A percentile compares a stretch with the other conserved stretches of the same genome.
Evolutionary conservation across 2,113 vertebrate species (phyloP).

Genomic region (Aegypius monachus): DNA sequence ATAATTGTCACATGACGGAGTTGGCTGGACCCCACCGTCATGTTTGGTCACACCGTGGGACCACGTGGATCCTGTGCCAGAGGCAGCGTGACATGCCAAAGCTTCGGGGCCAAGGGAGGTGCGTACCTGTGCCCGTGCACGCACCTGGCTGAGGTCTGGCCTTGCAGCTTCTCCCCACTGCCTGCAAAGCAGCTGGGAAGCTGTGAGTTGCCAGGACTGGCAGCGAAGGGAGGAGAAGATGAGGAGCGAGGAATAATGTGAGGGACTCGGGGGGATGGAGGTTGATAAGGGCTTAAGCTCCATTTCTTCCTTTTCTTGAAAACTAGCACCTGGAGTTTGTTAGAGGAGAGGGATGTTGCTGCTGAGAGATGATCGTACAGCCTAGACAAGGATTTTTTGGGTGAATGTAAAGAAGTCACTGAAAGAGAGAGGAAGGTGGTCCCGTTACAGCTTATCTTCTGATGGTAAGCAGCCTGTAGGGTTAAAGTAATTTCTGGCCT

Average conservation of each 20-base stretch:
- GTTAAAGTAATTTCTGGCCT: background rate
- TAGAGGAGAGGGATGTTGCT: background rate
- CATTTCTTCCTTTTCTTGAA: background rate
- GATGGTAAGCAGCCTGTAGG: background rate
- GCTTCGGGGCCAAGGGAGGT: background rate
- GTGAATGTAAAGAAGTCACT: background rate
- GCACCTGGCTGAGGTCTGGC: background rate
- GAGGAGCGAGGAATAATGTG: background rate
- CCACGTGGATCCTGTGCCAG: rapidly evolving
- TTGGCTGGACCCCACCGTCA: background rate
- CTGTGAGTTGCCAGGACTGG: rapidly evolving
- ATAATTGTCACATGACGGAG: background rate
- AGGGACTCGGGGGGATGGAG: rapidly evolving
- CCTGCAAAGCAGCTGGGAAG: background rate
- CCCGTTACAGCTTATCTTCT: background rate
- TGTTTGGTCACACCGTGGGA: rapidly evolving
- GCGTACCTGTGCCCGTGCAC: rapidly evolving
- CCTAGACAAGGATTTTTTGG: background rate
- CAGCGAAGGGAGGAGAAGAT: background rate
- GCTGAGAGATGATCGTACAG: background rate
- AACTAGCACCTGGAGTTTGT: background rate
- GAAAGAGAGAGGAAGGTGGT: background rate
- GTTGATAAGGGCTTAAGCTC: background rate
- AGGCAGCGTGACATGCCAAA: rapidly evolving
- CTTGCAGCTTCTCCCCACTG: background rate